phyloP scores from a whole-genome alignment of 2,113 vertebrate species.

The Tapirus terrestris region DNA sequence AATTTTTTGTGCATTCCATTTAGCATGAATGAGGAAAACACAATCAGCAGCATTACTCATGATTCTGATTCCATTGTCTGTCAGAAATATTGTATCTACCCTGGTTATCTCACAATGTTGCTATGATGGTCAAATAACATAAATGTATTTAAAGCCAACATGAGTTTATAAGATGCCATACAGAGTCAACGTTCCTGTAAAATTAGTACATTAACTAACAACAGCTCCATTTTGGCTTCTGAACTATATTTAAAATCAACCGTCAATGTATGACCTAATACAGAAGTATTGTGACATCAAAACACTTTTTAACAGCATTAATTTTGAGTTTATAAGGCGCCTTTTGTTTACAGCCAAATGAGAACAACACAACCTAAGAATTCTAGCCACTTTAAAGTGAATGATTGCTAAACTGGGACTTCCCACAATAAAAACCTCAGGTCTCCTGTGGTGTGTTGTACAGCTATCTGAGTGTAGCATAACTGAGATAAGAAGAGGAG shows the following conservation, averaged over 20 bases:
- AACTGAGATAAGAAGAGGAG: neutral
- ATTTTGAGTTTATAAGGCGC: conserved; percentile 14
- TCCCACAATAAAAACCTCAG: neutral
- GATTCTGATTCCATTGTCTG: neutral
- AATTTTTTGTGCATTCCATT: neutral
- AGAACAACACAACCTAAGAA: conserved; percentile 49
- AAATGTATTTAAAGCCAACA: neutral
- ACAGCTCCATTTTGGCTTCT: neutral
- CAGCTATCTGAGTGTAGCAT: neutral
- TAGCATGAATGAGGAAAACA: conserved; percentile 22
- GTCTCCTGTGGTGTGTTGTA: neutral
- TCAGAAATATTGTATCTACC: neutral
- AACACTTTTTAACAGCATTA: conserved; percentile 14
- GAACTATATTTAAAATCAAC: conserved; percentile 36
- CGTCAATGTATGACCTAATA: neutral
- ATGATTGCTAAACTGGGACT: neutral
- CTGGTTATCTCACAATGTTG: neutral
- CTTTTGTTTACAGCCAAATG: conserved; percentile 2
- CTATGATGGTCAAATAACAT: neutral
- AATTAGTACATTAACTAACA: neutral
- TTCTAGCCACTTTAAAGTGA: conserved; percentile 29
- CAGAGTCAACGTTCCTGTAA: neutral
- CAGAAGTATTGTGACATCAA: neutral
- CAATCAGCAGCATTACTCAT: neutral
- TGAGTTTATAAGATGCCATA: neutral